Conservation (phyloP, 2,113 vertebrate species). For the Monopterus albus region DNA sequence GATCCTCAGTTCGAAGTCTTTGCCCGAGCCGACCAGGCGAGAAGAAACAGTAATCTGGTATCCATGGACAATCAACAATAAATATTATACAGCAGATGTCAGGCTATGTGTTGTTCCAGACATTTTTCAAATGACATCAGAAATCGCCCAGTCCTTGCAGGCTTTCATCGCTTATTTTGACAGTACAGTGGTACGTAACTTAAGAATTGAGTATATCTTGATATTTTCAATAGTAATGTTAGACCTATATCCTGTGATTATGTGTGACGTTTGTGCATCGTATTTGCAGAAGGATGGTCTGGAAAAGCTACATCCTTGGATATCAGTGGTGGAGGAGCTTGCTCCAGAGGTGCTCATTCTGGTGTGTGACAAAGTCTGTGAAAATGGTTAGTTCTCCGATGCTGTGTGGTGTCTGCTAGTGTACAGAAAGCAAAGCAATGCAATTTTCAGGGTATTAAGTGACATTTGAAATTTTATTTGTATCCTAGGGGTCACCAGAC, state of each 20-base stretch:
- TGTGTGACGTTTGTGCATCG: not conserved
- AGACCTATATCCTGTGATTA: not conserved
- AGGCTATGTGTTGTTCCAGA: constrained; percentile 90
- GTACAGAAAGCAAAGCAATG: not conserved
- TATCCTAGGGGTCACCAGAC: constrained; percentile 87
- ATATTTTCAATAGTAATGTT: not conserved
- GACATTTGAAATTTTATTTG: not conserved
- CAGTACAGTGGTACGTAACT: constrained; percentile 86
- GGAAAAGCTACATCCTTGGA: constrained; percentile 88
- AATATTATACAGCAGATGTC: constrained; percentile 94
- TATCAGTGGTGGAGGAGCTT: constrained; percentile 90
- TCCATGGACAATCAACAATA: constrained; percentile 98
- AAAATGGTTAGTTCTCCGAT: constrained; percentile 83
- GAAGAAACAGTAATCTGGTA: constrained; percentile 86
- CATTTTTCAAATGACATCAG: constrained; percentile 84
- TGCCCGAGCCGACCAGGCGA: constrained; percentile 78
- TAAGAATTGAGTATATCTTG: fast-evolving
- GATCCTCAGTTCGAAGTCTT: constrained; percentile 85
- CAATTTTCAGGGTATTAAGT: not conserved
- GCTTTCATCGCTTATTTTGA: constrained; percentile 95
- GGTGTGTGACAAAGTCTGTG: constrained; percentile 92
- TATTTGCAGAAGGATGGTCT: constrained; percentile 88
- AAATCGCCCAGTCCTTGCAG: constrained; percentile 91
- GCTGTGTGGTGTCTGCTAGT: not conserved
- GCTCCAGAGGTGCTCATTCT: constrained; percentile 95